Evolutionary conservation across 2,888 invertebrate species (phyloP).

Genomic region (Sylvicola cinctus): DNA sequence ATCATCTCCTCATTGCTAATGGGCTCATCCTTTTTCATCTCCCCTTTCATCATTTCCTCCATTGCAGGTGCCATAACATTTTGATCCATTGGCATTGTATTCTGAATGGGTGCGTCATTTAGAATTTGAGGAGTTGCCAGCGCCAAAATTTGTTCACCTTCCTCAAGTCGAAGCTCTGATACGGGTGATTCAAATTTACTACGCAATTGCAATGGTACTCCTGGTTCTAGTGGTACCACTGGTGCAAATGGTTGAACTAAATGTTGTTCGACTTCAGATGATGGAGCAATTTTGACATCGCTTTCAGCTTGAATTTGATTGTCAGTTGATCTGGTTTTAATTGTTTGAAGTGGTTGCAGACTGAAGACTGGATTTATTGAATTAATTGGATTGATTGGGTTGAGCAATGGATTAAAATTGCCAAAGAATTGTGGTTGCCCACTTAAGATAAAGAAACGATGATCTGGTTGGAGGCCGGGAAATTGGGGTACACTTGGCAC

Average conservation of each 20-base stretch:
- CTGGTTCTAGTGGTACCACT: neutral
- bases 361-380: conserved; percentile 10
- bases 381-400: conserved; percentile 4
- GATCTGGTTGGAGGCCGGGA: conserved; percentile 13
- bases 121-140: too few species aligned
- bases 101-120: too few species aligned
- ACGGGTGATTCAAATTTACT: neutral
- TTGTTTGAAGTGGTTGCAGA: conserved; percentile 9
- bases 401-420: conserved; percentile 11
- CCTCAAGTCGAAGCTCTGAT: neutral
- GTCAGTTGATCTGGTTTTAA: neutral
- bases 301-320: neutral
- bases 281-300: neutral
- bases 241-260: neutral
- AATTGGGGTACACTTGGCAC: too few species aligned
- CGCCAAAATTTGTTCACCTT: neutral
- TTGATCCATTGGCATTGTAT: neutral
- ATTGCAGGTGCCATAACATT: neutral
- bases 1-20: neutral
- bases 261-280: neutral
- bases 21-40: neutral
- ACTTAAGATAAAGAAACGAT: conserved; percentile 35
- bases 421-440: conserved; percentile 27
- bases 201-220: neutral
- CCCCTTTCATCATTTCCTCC: neutral